These are phyloP conservation scores for Microtus pennsylvanicus DNA, from an alignment of 2,113 vertebrate genomes.

Conservation along the genomic window DNA sequence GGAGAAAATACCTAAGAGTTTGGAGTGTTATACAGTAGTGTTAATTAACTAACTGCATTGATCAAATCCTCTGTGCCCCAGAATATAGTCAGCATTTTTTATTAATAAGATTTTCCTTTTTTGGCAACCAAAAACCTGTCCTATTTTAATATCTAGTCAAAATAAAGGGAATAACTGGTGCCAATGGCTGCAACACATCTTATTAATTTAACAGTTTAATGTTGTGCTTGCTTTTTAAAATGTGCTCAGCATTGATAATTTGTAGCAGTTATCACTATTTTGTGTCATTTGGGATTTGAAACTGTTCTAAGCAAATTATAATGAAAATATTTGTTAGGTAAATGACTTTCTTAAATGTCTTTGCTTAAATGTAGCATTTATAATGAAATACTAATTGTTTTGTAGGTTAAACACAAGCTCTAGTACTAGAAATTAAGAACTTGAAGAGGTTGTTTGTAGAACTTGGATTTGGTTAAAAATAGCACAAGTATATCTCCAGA, in stretches of 20 bases:
- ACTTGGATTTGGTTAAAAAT: conserved; percentile 29
- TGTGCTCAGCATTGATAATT: background rate
- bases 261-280: conserved; percentile 7
- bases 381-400: conserved; percentile 51
- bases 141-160: conserved; percentile 42
- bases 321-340: conserved; percentile 45
- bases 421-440: conserved; percentile 60
- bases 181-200: background rate
- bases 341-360: conserved; percentile 50
- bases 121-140: background rate
- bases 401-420: conserved; percentile 45
- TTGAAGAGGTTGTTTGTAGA: conserved; percentile 39
- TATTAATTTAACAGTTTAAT: conserved; percentile 45
- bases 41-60: background rate
- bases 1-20: conserved; percentile 28
- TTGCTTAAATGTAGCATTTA: conserved; percentile 56
- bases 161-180: conserved; percentile 30
- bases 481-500: background rate
- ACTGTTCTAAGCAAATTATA: conserved; percentile 67
- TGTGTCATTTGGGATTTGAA: conserved; percentile 48
- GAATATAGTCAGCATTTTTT: conserved; percentile 32
- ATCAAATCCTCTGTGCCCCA: background rate
- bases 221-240: conserved; percentile 23
- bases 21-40: background rate
- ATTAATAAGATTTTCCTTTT: conserved; percentile 8